Evolutionary conservation across 2,113 vertebrate species (phyloP), one percentile per base, ranked within the genome.

Genomic region (Theristicus caerulescens): DNA sequence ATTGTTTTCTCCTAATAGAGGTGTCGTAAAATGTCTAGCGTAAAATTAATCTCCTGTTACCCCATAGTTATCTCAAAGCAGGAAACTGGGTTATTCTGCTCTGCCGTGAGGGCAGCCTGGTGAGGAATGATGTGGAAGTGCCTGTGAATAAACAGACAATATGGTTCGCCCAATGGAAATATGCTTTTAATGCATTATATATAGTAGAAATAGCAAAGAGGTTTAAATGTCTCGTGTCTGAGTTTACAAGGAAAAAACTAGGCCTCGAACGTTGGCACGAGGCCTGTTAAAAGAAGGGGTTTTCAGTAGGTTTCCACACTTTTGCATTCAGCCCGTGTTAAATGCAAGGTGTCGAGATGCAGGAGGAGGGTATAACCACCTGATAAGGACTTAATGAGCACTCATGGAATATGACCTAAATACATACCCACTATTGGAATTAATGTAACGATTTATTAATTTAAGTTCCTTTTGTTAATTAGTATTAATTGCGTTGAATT

Each of bases 391-490:
- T 36, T 92, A 80, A 54, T 81, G 54, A 93, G 79, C 38, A 51
- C 84, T 92, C 51, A 6, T 51, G 90, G 85, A 90, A 62, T 76
- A 83, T 87, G 92, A 90, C 67, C 85, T 94, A 70, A 59, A 72
- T 80, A 87, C 62, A 66, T 66, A 93, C 61, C 72, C 78, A 24
- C 49, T 76, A 14, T 62, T 62, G 61, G 64, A 90, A 92, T 85
- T 82, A 77, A 61, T 22, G 10, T 38, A 86, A 57, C n/a, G 12
- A 44, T 64, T 42, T 52, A 55, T 61, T 87, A 67, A 83, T 86
- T 14, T 85, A 54, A 93, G 34, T 86, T 70, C 66, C 73, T 77
- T 82, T 70, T 73, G 77, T 80, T 94, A 76, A 31, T 67, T 80
- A 65, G 38, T 54, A 55, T 34, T 95, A 80, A 82, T 61, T 65